Percentiles rank a stretch among this genome's conserved stretches.
Evolutionary conservation across 2,113 vertebrate species (phyloP).

Genomic region (Micronycteris hirsuta): DNA sequence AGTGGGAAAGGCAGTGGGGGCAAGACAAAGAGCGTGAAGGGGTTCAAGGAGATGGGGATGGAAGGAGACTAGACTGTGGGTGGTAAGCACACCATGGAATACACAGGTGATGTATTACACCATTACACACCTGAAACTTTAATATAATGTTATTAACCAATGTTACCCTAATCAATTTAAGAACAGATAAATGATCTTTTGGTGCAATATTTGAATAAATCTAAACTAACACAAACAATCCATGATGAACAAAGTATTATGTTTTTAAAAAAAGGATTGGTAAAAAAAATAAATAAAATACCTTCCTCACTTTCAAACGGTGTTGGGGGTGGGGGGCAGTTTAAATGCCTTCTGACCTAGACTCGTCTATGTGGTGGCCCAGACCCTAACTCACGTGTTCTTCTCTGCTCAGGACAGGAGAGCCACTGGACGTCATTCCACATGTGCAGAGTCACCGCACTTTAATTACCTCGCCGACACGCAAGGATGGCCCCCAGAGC

Average conservation of each 20-base stretch:
- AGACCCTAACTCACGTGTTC: neutral
- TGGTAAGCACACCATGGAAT: neutral
- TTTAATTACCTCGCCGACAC: slow-evolving; percentile 42
- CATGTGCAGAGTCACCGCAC: slow-evolving; percentile 32
- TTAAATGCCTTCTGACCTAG: neutral
- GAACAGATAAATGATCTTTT: neutral
- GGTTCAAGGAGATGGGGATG: neutral
- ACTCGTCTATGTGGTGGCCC: neutral
- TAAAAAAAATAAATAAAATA: neutral
- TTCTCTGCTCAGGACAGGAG: neutral
- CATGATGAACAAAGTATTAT: neutral
- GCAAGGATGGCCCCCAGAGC: neutral
- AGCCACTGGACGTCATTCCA: neutral
- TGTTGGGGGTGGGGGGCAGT: neutral
- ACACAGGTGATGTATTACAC: too few species aligned
- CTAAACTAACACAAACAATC: neutral
- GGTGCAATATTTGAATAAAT: neutral
- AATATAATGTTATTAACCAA: neutral
- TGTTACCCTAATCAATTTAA: neutral
- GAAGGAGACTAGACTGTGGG: neutral
- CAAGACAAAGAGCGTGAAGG: neutral
- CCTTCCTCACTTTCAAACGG: neutral
- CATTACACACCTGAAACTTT: neutral
- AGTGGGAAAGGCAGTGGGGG: neutral
- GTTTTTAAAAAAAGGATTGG: neutral